Evolutionary conservation across 2,797 vertebrate genomes (phyloP), one percentile per base, ranked within the genome.

Genomic region (Stomatorhinus walkeri): DNA sequence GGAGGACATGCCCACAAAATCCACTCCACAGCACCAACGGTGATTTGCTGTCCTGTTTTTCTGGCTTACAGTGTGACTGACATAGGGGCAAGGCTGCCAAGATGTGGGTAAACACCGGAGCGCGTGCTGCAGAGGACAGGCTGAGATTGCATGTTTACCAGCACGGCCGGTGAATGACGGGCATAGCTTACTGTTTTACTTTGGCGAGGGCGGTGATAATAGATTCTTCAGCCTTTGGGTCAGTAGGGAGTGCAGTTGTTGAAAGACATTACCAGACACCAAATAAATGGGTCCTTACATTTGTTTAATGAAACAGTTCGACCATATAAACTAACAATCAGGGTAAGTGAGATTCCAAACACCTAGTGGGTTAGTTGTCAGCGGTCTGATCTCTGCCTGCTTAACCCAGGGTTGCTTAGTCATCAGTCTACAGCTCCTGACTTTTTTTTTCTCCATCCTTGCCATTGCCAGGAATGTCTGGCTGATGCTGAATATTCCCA

Each of bases 21-120:
- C 90, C 8, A 88, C 92, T 1, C 48, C 85, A 4, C 92, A 92
- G 48, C 88, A 88, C 40, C 91, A 94, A 90, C 91, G 94, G 96
- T 96, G 89, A 84, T 94, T 93, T 90, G 16, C 43, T 0, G 43
- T 56, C 59, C 40, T 22, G 6, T 46, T 19, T 64, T 43, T 19
- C 19, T 14, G 19, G 9, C 3, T 24, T 24, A 46, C 81, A 46
- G n/a, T 24, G 22, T 40, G 14, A 87, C 40, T 87, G 9, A 10
- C 19, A 32, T 85, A 19, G 88, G 79, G 46, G 4, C 14, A 14
- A 12, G 32, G 64, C 12, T 28, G 64, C 32, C 32, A 72, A 72
- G 12, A 72, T 14, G 64, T 14, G 1, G 64, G 12, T 14, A 40
- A 40, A 36, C 28, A 36, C 68, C 16, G 32, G 32, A 36, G 28